These are phyloP conservation scores for Ovis aries DNA, from an alignment of 2,113 vertebrate genomes.

Conservation along the genomic window DNA sequence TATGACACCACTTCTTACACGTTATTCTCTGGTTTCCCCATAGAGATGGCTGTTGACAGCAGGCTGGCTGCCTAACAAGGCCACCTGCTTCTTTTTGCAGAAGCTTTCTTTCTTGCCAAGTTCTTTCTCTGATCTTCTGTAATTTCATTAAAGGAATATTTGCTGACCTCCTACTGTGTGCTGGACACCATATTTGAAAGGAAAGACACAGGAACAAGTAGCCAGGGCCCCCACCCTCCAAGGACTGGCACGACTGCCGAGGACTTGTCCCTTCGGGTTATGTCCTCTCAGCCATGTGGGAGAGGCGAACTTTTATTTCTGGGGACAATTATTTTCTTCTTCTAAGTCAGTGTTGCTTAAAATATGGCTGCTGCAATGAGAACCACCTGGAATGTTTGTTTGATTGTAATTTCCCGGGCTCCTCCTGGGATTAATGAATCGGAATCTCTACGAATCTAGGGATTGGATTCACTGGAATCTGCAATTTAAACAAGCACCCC, in stretches of 20 bases:
- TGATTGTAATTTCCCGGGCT: conserved; percentile 4
- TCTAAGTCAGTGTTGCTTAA: not conserved
- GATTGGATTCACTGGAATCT: not conserved
- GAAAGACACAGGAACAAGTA: not conserved
- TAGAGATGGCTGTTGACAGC: not conserved
- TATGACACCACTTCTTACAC: not conserved
- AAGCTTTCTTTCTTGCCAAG: not conserved
- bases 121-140: not conserved
- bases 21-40: not conserved
- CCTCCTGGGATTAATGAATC: conserved; percentile 30
- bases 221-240: no score
- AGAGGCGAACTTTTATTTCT: not conserved
- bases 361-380: not conserved
- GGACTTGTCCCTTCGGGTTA: not conserved
- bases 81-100: not conserved
- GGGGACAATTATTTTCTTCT: not conserved
- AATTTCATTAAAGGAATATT: not conserved
- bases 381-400: not conserved
- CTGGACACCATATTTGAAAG: not conserved
- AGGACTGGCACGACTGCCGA: no score
- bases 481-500: not conserved
- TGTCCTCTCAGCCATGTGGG: not conserved
- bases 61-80: not conserved
- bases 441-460: not conserved
- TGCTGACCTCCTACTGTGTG: not conserved